Conservation (phyloP, 1,140 invertebrate genomes). For the Drosophila burlai region DNA sequence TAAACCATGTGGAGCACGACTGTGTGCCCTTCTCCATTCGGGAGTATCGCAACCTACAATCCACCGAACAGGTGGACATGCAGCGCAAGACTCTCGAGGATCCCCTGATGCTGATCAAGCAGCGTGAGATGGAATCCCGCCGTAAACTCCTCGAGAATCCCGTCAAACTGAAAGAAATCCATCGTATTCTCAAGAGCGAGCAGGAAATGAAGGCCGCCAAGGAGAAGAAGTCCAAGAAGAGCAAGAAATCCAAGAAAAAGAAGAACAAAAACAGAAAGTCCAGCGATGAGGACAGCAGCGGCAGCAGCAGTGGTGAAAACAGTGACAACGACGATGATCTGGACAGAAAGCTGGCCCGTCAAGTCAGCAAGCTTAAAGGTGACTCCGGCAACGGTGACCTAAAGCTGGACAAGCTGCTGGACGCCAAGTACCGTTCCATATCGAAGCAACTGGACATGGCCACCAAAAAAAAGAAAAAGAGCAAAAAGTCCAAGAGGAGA, state of each 20-base stretch:
- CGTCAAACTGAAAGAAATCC: slow-evolving; percentile 93
- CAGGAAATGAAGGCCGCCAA: slow-evolving; percentile 86
- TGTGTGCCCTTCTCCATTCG: slow-evolving; percentile 91
- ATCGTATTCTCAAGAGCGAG: slow-evolving; percentile 90
- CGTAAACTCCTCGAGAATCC: slow-evolving; percentile 94
- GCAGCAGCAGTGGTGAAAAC: slow-evolving; percentile 33
- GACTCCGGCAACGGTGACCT: slow-evolving; percentile 49
- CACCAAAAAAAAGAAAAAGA: slow-evolving; percentile 49
- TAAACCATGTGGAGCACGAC: slow-evolving; percentile 91
- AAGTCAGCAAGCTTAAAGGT: slow-evolving; percentile 85
- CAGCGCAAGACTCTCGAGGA: slow-evolving; percentile 95
- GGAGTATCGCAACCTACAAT: slow-evolving; percentile 72
- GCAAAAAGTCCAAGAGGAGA: slow-evolving; percentile 26
- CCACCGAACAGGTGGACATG: slow-evolving; percentile 90
- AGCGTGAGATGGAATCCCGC: slow-evolving; percentile 93
- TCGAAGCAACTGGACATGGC: slow-evolving; percentile 83
- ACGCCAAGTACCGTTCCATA: slow-evolving; percentile 75
- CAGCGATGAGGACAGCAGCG: slow-evolving; percentile 36
- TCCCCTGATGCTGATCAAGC: slow-evolving; percentile 93
- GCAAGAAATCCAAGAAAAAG: slow-evolving; percentile 84
- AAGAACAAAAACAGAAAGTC: slow-evolving; percentile 50
- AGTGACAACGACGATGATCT: slow-evolving; percentile 85
- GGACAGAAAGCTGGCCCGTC: slow-evolving; percentile 85
- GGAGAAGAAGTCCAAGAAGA: slow-evolving; percentile 87
- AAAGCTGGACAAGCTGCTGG: slow-evolving; percentile 69